Evolutionary conservation across 2,888 invertebrate species (phyloP).

Genomic region (Drosophila merina): DNA sequence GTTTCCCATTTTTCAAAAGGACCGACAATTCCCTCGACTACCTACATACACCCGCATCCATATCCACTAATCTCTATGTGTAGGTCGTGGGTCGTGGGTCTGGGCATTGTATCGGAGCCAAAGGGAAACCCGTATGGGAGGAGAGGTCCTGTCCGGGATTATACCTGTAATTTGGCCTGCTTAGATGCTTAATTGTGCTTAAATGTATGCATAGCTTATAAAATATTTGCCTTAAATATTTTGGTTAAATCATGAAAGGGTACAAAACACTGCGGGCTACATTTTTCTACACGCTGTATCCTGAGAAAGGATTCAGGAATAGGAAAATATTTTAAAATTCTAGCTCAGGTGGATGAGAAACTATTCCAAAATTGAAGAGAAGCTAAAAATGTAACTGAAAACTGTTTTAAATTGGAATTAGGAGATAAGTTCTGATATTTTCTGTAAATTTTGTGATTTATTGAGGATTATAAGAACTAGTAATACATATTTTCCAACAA

Average conservation of each 20-base stretch:
- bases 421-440: too few relatives aligned
- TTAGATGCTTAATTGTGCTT: constrained; percentile 80
- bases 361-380: not conserved
- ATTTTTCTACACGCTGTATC: constrained; percentile 9
- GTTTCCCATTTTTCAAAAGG: constrained; percentile 58
- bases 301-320: not conserved
- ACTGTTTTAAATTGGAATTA: too few relatives aligned
- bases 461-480: not conserved
- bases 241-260: constrained; percentile 75
- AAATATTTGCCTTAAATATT: constrained; percentile 77
- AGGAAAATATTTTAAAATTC: not conserved
- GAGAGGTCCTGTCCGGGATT: constrained; percentile 58
- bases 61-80: constrained; percentile 20
- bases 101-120: constrained; percentile 42
- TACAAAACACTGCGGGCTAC: constrained; percentile 35
- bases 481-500: not conserved
- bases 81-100: constrained; percentile 40
- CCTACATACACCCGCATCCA: constrained; percentile 42
- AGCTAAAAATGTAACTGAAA: too few relatives aligned
- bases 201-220: constrained; percentile 71
- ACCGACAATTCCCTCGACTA: constrained; percentile 56
- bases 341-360: not conserved
- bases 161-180: constrained; percentile 69
- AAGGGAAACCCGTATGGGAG: constrained; percentile 35
- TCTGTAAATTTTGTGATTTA: too few relatives aligned